Percentiles rank a stretch among this genome's conserved stretches.
These are phyloP conservation scores for Drosophila barbarae DNA, from an alignment of 2,888 invertebrate genomes.

Conservation along the genomic window DNA sequence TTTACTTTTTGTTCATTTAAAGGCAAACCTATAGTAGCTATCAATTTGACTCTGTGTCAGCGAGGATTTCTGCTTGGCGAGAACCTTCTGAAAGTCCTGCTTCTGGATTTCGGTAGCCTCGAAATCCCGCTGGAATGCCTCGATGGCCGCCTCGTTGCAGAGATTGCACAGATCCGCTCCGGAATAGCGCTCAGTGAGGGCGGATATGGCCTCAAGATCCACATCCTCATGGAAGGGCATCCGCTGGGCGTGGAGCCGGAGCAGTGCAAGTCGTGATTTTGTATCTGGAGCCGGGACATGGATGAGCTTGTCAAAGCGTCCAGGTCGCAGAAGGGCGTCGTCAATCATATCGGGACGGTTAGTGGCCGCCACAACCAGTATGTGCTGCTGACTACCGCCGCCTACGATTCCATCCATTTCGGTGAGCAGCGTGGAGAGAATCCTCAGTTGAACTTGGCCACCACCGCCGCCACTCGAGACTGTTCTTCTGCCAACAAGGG, in stretches of 20 bases:
- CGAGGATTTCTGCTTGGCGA: constrained; percentile 79
- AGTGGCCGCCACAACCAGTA: constrained; percentile 84
- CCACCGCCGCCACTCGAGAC: constrained; percentile 58
- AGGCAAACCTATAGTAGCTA: constrained; percentile 77
- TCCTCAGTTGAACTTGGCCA: constrained; percentile 81
- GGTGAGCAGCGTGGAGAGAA: constrained; percentile 83
- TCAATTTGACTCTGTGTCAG: constrained; percentile 77
- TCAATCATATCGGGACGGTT: constrained; percentile 84
- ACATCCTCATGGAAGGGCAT: constrained; percentile 80
- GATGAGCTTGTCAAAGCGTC: constrained; percentile 83
- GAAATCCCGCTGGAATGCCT: constrained; percentile 81
- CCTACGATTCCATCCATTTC: constrained; percentile 85
- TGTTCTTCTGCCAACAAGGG: constrained; percentile 80
- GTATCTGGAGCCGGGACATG: constrained; percentile 83
- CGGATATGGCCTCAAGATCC: constrained; percentile 79
- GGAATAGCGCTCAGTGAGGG: constrained; percentile 81
- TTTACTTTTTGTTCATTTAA: constrained; percentile 2
- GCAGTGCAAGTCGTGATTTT: constrained; percentile 80
- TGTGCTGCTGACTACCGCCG: constrained; percentile 65
- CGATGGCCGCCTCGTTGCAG: constrained; percentile 83
- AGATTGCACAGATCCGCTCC: constrained; percentile 84
- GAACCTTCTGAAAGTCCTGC: constrained; percentile 78
- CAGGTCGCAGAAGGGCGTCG: constrained; percentile 83
- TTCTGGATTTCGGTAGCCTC: constrained; percentile 71
- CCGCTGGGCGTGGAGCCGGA: constrained; percentile 79